Base-by-base conservation (phyloP, 2,888 invertebrate species). In the Lepidocyrtoides sp. region DNA sequence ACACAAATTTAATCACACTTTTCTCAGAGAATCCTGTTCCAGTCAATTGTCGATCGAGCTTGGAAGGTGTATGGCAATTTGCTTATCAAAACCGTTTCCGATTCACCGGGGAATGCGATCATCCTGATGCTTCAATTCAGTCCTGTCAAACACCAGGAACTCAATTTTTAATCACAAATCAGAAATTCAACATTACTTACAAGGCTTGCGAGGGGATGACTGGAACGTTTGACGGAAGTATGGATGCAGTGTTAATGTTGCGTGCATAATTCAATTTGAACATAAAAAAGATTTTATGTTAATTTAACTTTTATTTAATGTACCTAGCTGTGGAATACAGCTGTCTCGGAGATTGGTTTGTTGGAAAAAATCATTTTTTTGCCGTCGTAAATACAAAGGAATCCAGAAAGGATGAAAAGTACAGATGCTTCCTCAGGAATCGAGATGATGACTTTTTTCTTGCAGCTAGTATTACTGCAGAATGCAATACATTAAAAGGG, bases 321-420 rank as follows among this genome's bases (percentile, higher is more conserved):
- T 57, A 26, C 7, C 26, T 93, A 96, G 97, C 97, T 91, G 98
- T 98, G 7, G 98, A 98, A 95, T 99, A 97, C 95, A 98, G 98
- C 95, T 99, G 99, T 95, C 96, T 99, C 91, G 99, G 98, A 0
- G 98, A 98, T 96, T 99, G 99, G 98, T 98, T 98, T 95, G 97
- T 98, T 32, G 98, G 97, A 14, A 99, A 99, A 95, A 99, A 99
- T 95, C 98, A 99, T 95, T 99, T 97, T 95, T 99, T 99, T 95
- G 99, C 98, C 85, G 98, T 99, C n/a, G 98, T 98, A 7, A 99
- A 99, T 95, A 98, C 98, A 0, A 98, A 99, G 94, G 98, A 99
- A 95, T 98, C 99, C 7, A 97, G 99, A 94, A 98, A 98, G 95
- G 98, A 99, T 95, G 98, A 99, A 95, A 98, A 98, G 95, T 99